Percentiles rank a stretch among this genome's conserved stretches.
These are phyloP conservation scores for Actinia equina DNA, from an alignment of 64 coral and sea anemone genomes.

Conservation along the genomic window DNA sequence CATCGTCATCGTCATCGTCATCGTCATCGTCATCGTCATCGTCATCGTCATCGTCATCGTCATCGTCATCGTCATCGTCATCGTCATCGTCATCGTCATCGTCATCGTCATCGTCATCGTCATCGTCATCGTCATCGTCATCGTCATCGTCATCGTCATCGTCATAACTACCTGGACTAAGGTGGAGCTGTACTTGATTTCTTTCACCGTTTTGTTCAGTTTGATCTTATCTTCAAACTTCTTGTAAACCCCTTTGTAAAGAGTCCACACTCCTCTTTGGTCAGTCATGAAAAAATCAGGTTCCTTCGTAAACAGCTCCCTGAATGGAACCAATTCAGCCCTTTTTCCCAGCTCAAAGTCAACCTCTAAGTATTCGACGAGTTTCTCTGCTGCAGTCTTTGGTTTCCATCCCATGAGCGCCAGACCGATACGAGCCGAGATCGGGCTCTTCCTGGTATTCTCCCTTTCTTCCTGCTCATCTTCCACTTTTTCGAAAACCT, in stretches of 20 bases:
- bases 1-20: no score
- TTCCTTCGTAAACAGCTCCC: background rate
- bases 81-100: no score
- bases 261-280: background rate
- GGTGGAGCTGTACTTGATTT: background rate
- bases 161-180: background rate
- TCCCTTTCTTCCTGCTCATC: background rate
- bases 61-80: no score
- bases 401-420: slow-evolving; percentile 20
- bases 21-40: no score
- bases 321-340: background rate
- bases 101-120: no score
- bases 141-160: no score
- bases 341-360: background rate
- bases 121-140: no score
- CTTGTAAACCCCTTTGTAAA: background rate
- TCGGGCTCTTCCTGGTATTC: background rate
- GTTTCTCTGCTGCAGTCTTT: background rate
- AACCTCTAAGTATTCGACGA: background rate
- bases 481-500: background rate
- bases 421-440: background rate
- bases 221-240: slow-evolving; percentile 17
- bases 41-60: no score
- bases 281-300: background rate
- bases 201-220: slow-evolving; percentile 4